These are phyloP conservation scores for Cyprinodon diabolis DNA, from an alignment of 2,797 vertebrate species.

Conservation along the genomic window DNA sequence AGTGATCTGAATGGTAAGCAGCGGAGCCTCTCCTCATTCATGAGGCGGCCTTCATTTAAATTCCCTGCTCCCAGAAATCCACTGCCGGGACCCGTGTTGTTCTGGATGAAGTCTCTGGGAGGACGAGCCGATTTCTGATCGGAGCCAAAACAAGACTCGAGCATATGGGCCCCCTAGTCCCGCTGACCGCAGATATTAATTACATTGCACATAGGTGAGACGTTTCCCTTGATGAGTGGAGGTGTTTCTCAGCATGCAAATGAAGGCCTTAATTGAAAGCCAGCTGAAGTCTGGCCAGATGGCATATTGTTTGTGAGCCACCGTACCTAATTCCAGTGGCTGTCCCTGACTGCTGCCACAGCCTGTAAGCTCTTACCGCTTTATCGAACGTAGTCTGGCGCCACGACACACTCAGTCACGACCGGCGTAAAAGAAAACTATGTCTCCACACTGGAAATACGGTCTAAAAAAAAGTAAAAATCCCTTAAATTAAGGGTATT, in stretches of 20 bases:
- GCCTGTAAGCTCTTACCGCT: constrained; percentile 46
- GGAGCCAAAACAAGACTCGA: constrained; percentile 52
- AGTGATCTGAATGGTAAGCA: constrained; percentile 72
- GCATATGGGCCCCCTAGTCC: constrained; percentile 43
- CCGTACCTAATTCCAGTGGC: constrained; percentile 61
- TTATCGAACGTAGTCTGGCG: constrained; percentile 25
- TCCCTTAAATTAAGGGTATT: no score
- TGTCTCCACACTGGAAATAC: not conserved
- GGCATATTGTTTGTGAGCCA: constrained; percentile 64
- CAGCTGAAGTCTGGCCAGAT: constrained; percentile 70
- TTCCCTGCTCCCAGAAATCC: constrained; percentile 50
- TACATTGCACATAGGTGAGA: constrained; percentile 42
- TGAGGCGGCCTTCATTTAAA: constrained; percentile 58
- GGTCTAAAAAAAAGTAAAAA: no score
- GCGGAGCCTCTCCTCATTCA: constrained; percentile 54
- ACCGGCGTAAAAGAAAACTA: not conserved
- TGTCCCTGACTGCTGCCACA: constrained; percentile 51
- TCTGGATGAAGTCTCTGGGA: constrained; percentile 52
- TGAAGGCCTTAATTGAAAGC: constrained; percentile 71
- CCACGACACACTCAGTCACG: not conserved
- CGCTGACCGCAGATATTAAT: constrained; percentile 68
- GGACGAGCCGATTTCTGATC: constrained; percentile 22
- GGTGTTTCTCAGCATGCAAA: constrained; percentile 69
- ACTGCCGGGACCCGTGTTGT: constrained; percentile 48
- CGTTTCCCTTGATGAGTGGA: constrained; percentile 67